These are phyloP conservation scores for Peromyscus aztecus DNA, from an alignment of 2,797 vertebrate genomes.

Conservation along the genomic window DNA sequence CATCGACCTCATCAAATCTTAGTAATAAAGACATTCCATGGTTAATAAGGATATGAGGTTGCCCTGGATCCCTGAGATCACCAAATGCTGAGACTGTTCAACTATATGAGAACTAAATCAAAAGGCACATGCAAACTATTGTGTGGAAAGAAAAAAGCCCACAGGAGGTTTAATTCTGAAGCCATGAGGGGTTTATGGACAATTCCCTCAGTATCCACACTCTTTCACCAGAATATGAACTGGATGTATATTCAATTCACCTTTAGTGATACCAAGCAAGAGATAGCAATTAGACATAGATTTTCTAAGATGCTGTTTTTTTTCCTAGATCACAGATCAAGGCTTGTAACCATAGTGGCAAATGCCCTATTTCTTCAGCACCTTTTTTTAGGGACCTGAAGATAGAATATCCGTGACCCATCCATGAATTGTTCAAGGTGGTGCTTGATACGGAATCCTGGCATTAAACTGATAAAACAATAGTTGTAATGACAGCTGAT, in stretches of 20 bases:
- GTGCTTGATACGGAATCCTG: not conserved
- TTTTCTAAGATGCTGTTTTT: conserved; percentile 48
- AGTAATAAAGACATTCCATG: not conserved
- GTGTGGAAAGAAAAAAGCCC: not conserved
- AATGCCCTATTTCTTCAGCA: conserved; percentile 22
- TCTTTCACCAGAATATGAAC: not conserved
- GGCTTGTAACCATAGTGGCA: not conserved
- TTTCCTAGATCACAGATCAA: conserved; percentile 48
- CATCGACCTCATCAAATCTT: not conserved
- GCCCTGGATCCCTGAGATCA: not conserved
- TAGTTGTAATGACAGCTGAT: not conserved
- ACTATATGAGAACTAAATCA: not conserved
- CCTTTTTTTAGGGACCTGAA: not conserved
- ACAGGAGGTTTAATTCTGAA: not conserved
- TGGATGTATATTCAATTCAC: conserved; percentile 27
- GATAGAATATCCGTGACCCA: not conserved
- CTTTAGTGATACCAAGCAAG: conserved; percentile 50
- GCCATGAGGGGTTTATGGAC: conserved; percentile 28
- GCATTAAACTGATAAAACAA: not conserved
- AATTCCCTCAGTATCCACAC: conserved; percentile 33
- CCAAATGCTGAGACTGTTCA: not conserved
- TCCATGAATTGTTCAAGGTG: not conserved
- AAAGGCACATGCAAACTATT: not conserved
- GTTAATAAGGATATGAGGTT: not conserved
- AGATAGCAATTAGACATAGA: not conserved